Evolutionary conservation across 2,797 vertebrate species (phyloP).

Genomic region (Pogoniulus pusillus): DNA sequence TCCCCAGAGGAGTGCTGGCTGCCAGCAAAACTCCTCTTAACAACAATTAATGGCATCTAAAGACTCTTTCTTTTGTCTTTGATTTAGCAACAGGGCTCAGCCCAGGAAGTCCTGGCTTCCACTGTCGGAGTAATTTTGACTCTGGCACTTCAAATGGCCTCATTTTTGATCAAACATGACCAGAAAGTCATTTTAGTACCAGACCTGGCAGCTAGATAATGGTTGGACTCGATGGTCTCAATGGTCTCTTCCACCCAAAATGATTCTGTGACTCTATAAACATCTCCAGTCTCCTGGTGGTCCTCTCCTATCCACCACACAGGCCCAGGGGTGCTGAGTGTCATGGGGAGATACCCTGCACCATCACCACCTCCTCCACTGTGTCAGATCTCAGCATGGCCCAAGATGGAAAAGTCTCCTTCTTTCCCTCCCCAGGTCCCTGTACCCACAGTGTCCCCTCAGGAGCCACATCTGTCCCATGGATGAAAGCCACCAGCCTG

Average conservation of each 20-base stretch:
- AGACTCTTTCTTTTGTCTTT: constrained; percentile 76
- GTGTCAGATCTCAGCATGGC: accelerated
- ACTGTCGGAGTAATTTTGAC: constrained; percentile 64
- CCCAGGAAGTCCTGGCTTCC: constrained; percentile 77
- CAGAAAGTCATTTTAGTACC: neutral
- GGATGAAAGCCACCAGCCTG: neutral
- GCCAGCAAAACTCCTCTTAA: constrained; percentile 12
- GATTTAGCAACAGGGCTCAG: constrained; percentile 75
- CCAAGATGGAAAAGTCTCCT: neutral
- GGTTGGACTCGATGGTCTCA: too few relatives aligned
- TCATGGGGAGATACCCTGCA: neutral
- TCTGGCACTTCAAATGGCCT: constrained; percentile 49
- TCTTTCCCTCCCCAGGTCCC: neutral
- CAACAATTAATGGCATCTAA: constrained; percentile 70
- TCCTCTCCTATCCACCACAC: neutral
- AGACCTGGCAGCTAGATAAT: too few relatives aligned
- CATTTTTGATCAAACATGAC: constrained; percentile 61
- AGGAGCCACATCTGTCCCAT: neutral
- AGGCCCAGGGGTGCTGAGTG: accelerated
- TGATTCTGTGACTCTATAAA: too few relatives aligned
- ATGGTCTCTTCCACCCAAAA: too few relatives aligned
- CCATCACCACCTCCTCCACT: neutral
- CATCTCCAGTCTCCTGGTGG: neutral
- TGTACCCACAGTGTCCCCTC: neutral
- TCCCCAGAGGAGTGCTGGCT: constrained; percentile 13